Percentiles rank a stretch among this genome's conserved stretches.
Conservation (phyloP, 92 coral and sea anemone species). For the Epizoanthus stellaris region DNA sequence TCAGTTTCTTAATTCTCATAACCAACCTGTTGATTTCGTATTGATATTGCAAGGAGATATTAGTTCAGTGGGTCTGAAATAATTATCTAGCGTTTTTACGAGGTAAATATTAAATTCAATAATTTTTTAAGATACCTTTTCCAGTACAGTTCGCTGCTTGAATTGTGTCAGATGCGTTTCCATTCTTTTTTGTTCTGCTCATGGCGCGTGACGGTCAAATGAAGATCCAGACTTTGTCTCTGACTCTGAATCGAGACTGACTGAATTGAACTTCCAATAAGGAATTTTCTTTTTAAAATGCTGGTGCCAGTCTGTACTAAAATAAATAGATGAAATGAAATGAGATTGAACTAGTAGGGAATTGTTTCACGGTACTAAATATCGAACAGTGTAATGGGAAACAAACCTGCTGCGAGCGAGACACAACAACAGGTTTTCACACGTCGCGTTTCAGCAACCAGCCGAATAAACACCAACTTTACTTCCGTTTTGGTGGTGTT, state of each 20-base stretch:
- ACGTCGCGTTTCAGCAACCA: neutral
- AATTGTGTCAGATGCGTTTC: conserved; percentile 8
- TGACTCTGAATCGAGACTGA: too few relatives aligned
- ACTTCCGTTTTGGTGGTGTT: neutral
- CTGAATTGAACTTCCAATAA: too few relatives aligned
- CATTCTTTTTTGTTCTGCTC: conserved; percentile 18
- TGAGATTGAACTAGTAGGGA: too few relatives aligned
- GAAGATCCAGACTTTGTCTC: too few relatives aligned
- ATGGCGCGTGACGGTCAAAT: conserved; percentile 6
- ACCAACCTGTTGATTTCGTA: neutral
- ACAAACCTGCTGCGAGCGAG: too few relatives aligned
- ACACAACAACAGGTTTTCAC: too few relatives aligned
- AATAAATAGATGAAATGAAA: too few relatives aligned
- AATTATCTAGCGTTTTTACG: neutral
- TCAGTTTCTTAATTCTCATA: neutral
- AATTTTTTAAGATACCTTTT: conserved; percentile 5
- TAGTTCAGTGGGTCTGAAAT: neutral
- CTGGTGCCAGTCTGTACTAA: too few relatives aligned
- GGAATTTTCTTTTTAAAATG: too few relatives aligned
- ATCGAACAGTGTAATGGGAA: too few relatives aligned
- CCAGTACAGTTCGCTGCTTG: neutral
- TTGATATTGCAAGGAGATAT: too few relatives aligned
- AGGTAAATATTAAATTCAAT: neutral
- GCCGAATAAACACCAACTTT: neutral
- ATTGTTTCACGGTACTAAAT: too few relatives aligned